Evolutionary conservation across 2,888 invertebrate species (phyloP).

Genomic region (Stramonita haemastoma): DNA sequence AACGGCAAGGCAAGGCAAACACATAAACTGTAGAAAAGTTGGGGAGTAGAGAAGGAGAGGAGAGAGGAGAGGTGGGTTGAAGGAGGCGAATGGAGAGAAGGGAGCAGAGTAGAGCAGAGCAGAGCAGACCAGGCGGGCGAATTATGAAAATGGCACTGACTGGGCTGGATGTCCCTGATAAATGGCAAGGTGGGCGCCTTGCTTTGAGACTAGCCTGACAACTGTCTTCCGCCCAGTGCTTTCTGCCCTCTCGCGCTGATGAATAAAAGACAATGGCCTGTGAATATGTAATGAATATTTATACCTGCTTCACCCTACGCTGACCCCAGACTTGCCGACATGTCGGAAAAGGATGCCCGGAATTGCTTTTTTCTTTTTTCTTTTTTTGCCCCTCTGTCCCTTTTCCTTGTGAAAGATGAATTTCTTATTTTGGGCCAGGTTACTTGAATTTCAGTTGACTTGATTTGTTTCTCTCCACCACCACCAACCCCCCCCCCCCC

Average conservation of each 20-base stretch:
- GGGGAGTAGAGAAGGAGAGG: background rate
- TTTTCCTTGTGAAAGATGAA: background rate
- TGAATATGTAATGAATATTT: slow-evolving; percentile 27
- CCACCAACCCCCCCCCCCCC: no score
- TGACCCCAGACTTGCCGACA: background rate
- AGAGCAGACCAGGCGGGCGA: background rate
- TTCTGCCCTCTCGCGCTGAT: background rate
- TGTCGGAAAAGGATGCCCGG: background rate
- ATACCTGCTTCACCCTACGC: slow-evolving; percentile 15
- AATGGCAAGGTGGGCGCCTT: slow-evolving; percentile 35
- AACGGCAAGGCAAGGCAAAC: background rate
- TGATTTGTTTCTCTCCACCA: no score
- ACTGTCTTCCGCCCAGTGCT: background rate
- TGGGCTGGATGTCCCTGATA: background rate
- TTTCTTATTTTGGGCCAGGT: background rate
- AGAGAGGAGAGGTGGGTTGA: background rate
- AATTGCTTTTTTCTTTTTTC: background rate
- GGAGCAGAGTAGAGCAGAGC: background rate
- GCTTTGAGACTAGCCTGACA: slow-evolving; percentile 28
- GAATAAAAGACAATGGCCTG: slow-evolving; percentile 32
- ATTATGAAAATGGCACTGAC: slow-evolving; percentile 5
- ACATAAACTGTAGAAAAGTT: no score
- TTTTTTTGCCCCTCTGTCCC: no score
- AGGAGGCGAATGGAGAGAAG: background rate
- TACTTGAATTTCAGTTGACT: background rate